Evolutionary conservation across 2,113 vertebrate genomes (phyloP).

Genomic region (Forbesichthys agassizii): DNA sequence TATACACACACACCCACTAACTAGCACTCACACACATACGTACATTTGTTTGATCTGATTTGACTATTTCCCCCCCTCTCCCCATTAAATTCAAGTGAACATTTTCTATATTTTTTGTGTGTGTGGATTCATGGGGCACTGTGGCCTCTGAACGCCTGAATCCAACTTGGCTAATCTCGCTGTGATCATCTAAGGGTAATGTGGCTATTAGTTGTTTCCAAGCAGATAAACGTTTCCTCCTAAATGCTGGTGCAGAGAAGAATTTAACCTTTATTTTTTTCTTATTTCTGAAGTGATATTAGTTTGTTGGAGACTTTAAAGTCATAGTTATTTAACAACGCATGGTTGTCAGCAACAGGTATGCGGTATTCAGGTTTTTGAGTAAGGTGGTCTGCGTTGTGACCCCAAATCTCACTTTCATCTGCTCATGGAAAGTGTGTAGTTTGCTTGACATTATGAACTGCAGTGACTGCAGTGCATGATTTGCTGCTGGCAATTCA

Average conservation of each 20-base stretch:
- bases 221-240: constrained; percentile 21
- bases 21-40: constrained; percentile 15
- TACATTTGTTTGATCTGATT: constrained; percentile 51
- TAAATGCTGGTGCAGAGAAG: constrained; percentile 11
- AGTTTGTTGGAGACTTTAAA: constrained; percentile 14
- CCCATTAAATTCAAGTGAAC: not conserved
- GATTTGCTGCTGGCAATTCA: constrained; percentile 56
- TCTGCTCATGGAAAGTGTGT: constrained; percentile 47
- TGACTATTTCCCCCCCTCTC: constrained; percentile 27
- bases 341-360: not conserved
- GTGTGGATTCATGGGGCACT: not conserved
- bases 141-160: constrained; percentile 1
- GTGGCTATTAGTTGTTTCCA: constrained; percentile 11
- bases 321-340: constrained; percentile 2
- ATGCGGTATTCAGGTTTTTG: constrained; percentile 3
- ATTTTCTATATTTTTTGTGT: constrained; percentile 26
- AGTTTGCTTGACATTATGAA: constrained; percentile 52
- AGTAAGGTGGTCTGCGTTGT: constrained; percentile 35
- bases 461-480: constrained; percentile 23
- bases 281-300: constrained; percentile 16
- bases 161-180: not conserved
- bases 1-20: constrained; percentile 19
- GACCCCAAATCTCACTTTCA: constrained; percentile 12
- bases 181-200: constrained; percentile 2
- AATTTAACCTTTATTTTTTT: constrained; percentile 5